These are phyloP conservation scores for Frankliniella intonsa DNA, from an alignment of 2,888 invertebrate species.

Conservation along the genomic window DNA sequence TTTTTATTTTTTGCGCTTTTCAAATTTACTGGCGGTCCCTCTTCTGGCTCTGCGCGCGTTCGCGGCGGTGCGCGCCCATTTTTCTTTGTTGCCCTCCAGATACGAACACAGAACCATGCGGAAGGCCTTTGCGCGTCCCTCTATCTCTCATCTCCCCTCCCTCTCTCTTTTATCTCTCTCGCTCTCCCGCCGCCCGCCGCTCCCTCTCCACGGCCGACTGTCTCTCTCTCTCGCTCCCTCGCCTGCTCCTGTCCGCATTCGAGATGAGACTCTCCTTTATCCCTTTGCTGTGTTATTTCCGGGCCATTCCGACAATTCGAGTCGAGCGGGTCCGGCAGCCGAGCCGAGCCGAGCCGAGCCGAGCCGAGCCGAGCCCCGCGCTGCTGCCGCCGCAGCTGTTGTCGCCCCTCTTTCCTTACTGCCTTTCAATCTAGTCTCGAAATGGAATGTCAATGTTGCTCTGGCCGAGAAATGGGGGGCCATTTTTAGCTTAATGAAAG, in stretches of 20 bases:
- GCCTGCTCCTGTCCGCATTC: background rate
- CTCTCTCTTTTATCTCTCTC: background rate
- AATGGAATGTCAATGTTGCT: slow-evolving; percentile 23
- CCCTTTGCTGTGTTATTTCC: slow-evolving; percentile 9
- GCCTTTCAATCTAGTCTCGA: slow-evolving; percentile 19
- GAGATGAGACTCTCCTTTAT: slow-evolving; percentile 23
- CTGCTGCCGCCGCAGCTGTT: background rate
- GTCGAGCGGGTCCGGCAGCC: background rate
- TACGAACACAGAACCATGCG: background rate
- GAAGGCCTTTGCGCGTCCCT: background rate
- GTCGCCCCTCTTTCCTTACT: background rate
- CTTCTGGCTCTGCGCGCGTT: background rate
- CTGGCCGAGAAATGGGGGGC: background rate
- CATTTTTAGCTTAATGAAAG: background rate
- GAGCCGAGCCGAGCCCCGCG: background rate
- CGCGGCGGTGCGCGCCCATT: background rate
- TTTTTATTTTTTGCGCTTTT: too few species aligned
- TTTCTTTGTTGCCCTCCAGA: slow-evolving; percentile 20
- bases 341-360: background rate
- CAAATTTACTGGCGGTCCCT: background rate
- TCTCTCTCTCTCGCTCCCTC: background rate
- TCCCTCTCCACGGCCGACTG: too few species aligned
- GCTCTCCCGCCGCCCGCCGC: too few species aligned
- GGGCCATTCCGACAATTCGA: background rate
- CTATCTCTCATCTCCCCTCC: background rate